A percentile compares a stretch with the other conserved stretches of the same genome.
These are phyloP conservation scores for Pogonocichla stellata DNA, from an alignment of 2,113 vertebrate species.

Conservation along the genomic window DNA sequence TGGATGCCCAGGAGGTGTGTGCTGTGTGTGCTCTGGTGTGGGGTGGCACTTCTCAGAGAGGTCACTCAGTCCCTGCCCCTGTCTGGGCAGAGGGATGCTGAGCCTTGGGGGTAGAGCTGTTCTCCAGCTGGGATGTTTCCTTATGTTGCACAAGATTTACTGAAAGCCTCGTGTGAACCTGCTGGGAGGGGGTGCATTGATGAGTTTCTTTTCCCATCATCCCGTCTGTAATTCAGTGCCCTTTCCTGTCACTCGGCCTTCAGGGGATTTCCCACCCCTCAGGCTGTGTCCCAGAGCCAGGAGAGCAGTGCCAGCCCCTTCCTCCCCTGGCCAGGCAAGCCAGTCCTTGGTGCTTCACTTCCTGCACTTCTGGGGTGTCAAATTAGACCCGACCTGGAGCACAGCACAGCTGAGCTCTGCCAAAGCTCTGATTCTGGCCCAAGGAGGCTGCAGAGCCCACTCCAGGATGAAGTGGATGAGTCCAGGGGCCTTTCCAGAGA, in stretches of 20 bases:
- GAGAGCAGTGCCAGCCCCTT: not conserved
- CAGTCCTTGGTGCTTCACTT: not conserved
- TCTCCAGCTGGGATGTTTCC: not conserved
- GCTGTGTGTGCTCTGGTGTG: no score
- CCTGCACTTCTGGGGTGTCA: not conserved
- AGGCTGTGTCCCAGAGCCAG: not conserved
- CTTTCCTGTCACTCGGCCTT: not conserved
- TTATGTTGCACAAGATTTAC: not conserved
- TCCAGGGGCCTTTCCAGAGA: not conserved
- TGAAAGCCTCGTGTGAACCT: not conserved
- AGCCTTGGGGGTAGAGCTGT: not conserved
- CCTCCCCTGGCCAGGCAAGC: not conserved
- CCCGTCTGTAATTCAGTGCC: not conserved
- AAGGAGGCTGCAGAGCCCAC: not conserved
- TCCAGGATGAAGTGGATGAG: rapidly evolving
- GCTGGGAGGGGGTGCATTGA: rapidly evolving
- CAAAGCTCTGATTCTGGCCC: not conserved
- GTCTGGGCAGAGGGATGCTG: not conserved
- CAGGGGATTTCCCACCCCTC: not conserved
- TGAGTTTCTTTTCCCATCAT: not conserved
- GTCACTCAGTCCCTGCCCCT: not conserved
- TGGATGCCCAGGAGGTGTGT: rapidly evolving
- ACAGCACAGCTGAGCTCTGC: not conserved
- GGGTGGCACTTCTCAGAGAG: not conserved
- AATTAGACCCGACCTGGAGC: not conserved